These are phyloP conservation scores for Clarias platycephalus DNA, from an alignment of 2,797 vertebrate species.

Conservation along the genomic window DNA sequence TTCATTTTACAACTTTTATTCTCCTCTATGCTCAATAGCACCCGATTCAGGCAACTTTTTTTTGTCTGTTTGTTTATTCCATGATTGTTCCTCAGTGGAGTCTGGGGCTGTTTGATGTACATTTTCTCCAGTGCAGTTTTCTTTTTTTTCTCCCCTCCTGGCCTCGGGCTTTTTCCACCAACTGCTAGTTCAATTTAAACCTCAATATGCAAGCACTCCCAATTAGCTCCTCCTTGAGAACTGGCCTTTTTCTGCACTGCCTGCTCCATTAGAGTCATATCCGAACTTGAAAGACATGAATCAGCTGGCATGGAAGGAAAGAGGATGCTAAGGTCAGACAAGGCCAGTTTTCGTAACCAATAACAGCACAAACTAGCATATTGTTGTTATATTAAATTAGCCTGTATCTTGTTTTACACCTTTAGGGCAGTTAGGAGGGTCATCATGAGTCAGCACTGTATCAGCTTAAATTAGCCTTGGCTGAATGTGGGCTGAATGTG, in stretches of 20 bases:
- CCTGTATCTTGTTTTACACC: conserved; percentile 50
- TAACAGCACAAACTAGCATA: conserved; percentile 35
- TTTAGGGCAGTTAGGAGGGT: conserved; percentile 69
- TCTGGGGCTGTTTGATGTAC: conserved; percentile 19
- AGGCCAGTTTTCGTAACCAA: conserved; percentile 20
- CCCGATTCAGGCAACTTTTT: not conserved
- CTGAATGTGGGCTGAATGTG: not conserved
- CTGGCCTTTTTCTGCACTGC: conserved; percentile 1
- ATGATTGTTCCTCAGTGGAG: conserved; percentile 8
- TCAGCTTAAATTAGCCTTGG: conserved; percentile 62
- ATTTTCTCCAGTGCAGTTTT: conserved; percentile 34
- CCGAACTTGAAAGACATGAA: conserved; percentile 27
- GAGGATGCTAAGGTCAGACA: conserved; percentile 31
- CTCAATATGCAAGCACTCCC: conserved; percentile 48
- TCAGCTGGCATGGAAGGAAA: conserved; percentile 27
- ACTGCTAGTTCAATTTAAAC: conserved; percentile 53
- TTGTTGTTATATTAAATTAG: conserved; percentile 51
- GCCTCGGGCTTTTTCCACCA: conserved; percentile 46
- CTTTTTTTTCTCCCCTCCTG: not conserved
- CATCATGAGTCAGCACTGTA: conserved; percentile 67
- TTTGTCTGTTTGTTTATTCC: not conserved
- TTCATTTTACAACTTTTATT: conserved; percentile 21
- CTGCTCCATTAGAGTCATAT: conserved; percentile 31
- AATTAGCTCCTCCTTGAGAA: conserved; percentile 46
- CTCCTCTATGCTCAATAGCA: conserved; percentile 13